Conservation (phyloP, 2,888 invertebrate genomes). For the Conops quadrifasciatus region DNA sequence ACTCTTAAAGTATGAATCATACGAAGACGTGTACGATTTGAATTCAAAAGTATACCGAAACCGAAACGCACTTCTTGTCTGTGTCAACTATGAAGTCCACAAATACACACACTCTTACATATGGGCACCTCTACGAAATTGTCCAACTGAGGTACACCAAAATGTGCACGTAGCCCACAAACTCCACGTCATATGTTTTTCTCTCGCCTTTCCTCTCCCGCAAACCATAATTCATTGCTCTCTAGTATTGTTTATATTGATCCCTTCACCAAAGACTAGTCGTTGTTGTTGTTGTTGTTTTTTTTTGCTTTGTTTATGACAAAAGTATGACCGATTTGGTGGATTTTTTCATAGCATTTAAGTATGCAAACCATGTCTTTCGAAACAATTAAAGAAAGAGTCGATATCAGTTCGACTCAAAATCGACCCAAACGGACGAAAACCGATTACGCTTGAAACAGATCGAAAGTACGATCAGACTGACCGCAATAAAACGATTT, state of each 20-base stretch:
- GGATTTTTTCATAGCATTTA: constrained; percentile 26
- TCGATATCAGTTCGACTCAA: background rate
- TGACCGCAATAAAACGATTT: no score
- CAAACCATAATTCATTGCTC: no score
- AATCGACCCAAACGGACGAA: no score
- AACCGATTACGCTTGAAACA: no score
- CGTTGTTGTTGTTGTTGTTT: no score
- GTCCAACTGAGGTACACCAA: background rate
- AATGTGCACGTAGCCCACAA: background rate
- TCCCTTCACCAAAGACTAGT: no score
- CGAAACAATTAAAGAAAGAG: constrained; percentile 25
- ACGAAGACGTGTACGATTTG: background rate
- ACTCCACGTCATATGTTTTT: no score
- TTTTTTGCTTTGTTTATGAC: no score
- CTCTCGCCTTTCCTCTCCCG: background rate
- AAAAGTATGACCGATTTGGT: background rate
- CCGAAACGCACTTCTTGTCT: constrained; percentile 1
- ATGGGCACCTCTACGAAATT: background rate
- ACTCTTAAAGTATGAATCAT: no score
- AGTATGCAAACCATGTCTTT: constrained; percentile 30
- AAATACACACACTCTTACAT: background rate
- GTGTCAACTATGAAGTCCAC: background rate
- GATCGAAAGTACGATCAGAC: no score
- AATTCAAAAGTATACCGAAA: constrained; percentile 6
- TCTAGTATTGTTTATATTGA: no score